Percentiles rank a stretch among this genome's conserved stretches.
These are phyloP conservation scores for Adineta ricciae DNA, from an alignment of 2,888 invertebrate species.

Conservation along the genomic window DNA sequence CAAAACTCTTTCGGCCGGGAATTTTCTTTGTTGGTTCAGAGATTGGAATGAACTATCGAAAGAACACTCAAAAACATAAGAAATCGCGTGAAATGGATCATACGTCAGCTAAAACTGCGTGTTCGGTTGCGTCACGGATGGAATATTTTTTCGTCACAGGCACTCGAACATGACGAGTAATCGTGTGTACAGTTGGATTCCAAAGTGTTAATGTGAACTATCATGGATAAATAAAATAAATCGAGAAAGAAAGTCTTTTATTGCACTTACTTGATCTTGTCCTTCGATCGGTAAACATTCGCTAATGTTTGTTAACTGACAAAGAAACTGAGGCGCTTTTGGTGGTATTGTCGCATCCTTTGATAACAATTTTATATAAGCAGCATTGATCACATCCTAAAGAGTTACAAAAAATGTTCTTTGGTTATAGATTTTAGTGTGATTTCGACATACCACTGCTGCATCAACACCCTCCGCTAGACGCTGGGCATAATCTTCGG, in stretches of 20 bases:
- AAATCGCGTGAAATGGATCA: not conserved
- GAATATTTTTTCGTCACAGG: conserved; percentile 55
- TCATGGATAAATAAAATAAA: not conserved
- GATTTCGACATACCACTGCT: conserved; percentile 36
- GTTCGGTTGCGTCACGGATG: conserved; percentile 58
- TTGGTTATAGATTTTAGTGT: not conserved
- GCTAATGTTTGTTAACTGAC: conserved; percentile 65
- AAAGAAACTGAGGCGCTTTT: conserved; percentile 45
- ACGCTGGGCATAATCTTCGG: not conserved
- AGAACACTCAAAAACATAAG: not conserved
- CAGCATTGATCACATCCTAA: conserved; percentile 41
- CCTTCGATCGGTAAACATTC: conserved; percentile 54
- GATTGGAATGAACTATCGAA: not conserved
- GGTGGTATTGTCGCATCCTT: conserved; percentile 34
- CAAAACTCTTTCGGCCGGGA: conserved; percentile 35
- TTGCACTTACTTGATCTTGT: conserved; percentile 40
- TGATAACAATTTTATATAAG: conserved; percentile 39
- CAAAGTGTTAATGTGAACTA: conserved; percentile 66
- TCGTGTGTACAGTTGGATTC: conserved; percentile 64
- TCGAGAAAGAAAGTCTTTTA: not conserved
- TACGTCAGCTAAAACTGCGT: conserved; percentile 40
- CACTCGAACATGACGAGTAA: conserved; percentile 53
- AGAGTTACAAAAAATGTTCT: conserved; percentile 35
- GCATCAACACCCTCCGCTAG: conserved; percentile 45
- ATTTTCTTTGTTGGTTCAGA: not conserved